A percentile compares a stretch with the other conserved stretches of the same genome.
Conservation (phyloP, 2,113 vertebrate species). For the Microcebus murinus region DNA sequence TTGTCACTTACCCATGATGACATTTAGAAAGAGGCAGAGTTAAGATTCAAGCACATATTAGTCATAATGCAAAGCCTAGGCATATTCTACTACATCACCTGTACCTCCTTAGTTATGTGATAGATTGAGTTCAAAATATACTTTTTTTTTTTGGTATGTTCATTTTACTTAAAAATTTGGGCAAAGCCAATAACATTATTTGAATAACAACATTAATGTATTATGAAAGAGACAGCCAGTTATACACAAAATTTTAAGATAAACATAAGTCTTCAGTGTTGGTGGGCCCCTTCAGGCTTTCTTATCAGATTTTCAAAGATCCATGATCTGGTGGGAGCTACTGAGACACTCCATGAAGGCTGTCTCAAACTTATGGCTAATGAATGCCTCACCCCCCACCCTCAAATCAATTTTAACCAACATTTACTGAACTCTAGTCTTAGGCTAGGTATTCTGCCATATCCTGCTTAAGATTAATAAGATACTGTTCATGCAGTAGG, state of each 20-base stretch:
- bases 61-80: neutral
- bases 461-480: neutral
- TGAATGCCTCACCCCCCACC: neutral
- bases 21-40: neutral
- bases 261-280: neutral
- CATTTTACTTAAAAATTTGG: no score
- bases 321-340: neutral
- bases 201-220: neutral
- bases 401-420: neutral
- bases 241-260: neutral
- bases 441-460: neutral
- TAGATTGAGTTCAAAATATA: neutral
- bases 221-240: neutral
- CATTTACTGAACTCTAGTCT: neutral
- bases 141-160: neutral
- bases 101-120: neutral
- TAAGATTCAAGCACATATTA: neutral
- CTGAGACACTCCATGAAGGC: neutral
- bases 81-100: neutral
- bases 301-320: neutral
- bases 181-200: neutral
- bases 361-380: neutral
- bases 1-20: neutral
- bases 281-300: neutral
- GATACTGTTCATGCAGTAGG: neutral